phyloP scores from a whole-genome alignment of 2,797 vertebrate species.

The Sylvia borin region DNA sequence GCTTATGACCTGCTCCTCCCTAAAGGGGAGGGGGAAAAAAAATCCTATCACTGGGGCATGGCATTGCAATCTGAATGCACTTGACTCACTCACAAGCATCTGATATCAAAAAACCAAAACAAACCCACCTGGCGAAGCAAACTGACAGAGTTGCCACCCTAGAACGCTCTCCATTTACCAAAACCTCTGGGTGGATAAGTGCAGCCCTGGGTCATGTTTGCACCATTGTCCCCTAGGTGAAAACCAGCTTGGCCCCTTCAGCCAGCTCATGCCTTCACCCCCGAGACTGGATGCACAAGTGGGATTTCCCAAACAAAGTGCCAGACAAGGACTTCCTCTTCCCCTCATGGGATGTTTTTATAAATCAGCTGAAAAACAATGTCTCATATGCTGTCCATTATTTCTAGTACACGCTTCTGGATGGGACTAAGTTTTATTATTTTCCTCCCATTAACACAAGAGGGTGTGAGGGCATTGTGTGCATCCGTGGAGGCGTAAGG shows the following conservation, averaged over 20 bases:
- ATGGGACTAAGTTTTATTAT: neutral
- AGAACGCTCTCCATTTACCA: rapidly evolving
- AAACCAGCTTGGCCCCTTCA: rapidly evolving
- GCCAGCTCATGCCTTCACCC: neutral
- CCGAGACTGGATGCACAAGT: neutral
- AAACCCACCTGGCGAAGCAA: neutral
- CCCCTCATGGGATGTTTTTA: neutral
- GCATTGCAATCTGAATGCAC: neutral
- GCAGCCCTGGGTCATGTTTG: rapidly evolving
- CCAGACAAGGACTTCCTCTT: neutral
- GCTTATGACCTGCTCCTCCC: neutral
- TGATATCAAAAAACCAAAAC: neutral
- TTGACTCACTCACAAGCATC: neutral
- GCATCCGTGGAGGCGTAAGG: neutral
- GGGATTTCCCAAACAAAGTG: conserved; percentile 6
- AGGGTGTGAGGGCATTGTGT: neutral
- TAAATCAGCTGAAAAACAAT: neutral
- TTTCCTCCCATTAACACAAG: rapidly evolving
- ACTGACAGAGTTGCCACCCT: neutral
- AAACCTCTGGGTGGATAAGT: neutral
- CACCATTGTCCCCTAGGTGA: rapidly evolving
- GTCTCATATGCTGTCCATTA: neutral
- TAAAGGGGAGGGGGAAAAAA: neutral
- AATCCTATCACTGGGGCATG: neutral
- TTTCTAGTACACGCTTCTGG: neutral